Evolutionary conservation across 2,888 invertebrate genomes (phyloP), one percentile per base, ranked within the genome.

Genomic region (Lasius platythorax): DNA sequence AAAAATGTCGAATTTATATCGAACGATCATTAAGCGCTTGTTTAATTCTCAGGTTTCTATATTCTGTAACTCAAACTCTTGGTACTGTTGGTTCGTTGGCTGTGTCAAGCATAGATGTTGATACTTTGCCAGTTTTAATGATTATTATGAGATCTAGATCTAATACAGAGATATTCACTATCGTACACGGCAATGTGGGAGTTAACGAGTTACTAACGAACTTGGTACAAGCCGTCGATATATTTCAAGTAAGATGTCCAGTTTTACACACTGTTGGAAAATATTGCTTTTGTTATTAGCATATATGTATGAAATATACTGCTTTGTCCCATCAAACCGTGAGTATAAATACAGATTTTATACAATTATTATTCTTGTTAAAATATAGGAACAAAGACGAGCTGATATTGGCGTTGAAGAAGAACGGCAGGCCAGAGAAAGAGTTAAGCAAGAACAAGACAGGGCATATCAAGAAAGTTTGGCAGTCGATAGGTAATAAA

Each of bases 401-500:
- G 96, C 96, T 83, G 97, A 96, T 87, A 95, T 96, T 30, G 99
- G 99, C 95, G 97, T 97, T 83, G 99, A 99, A 96, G 96, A 98
- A 85, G 99, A 99, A 95, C 95, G 99, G 82, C 98, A 98, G 88
- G 98, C 98, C 12, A 95, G 99, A 81, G 99, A 99, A 95, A 96
- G 96, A 91, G 98, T 99, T 78, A 98, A 99, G 95, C 96, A 97
- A 92, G 99, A 99, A 95, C 99, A 99, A 95, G 99, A 99, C 95
- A 97, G 97, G 95, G 99, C 99, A 0, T 99, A 98, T 95, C 97
- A 98, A 94, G 97, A 96, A 93, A 99, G 99, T 91, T 96, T 99
- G 79, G 97, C 97, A 93, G 97, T 97, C 0, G 98, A 98, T 95
- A 97, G 97, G 97, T 97, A 28, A 82, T 68, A 66, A 68, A 53